phyloP scores from a whole-genome alignment of 2,888 invertebrate genomes.

The Dusona sp. region DNA sequence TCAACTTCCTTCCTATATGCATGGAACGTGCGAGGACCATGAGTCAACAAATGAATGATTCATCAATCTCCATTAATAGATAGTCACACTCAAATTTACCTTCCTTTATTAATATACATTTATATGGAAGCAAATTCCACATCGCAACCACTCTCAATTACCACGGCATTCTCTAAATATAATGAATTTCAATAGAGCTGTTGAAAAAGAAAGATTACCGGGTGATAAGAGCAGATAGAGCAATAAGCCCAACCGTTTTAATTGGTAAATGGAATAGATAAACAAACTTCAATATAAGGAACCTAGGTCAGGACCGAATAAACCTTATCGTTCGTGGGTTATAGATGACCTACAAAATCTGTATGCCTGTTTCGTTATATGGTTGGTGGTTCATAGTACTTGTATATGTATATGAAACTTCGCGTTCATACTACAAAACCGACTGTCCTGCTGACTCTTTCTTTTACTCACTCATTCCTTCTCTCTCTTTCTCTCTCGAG shows the following conservation, averaged over 20 bases:
- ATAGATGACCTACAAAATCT: not conserved
- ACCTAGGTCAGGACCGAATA: slow-evolving; percentile 4
- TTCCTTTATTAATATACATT: not conserved
- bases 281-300: slow-evolving; percentile 45
- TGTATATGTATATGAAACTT: slow-evolving; percentile 31
- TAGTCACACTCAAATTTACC: not conserved
- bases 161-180: not conserved
- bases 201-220: not conserved
- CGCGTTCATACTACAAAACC: slow-evolving; percentile 32
- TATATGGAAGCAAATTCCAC: not conserved
- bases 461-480: not conserved
- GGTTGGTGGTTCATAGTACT: slow-evolving; percentile 12
- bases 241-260: slow-evolving; percentile 2
- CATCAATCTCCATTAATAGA: not conserved
- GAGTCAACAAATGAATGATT: not conserved
- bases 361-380: not conserved
- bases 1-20: not conserved
- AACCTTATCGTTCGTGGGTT: not conserved
- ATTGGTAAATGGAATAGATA: slow-evolving; percentile 40
- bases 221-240: not conserved
- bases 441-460: slow-evolving; percentile 26
- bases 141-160: not conserved
- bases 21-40: not conserved
- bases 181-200: not conserved
- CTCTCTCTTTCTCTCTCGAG: not conserved